A percentile compares a stretch with the other conserved stretches of the same genome.
Conservation (phyloP, 1,140 invertebrate species). For the Notospermus geniculatus region DNA sequence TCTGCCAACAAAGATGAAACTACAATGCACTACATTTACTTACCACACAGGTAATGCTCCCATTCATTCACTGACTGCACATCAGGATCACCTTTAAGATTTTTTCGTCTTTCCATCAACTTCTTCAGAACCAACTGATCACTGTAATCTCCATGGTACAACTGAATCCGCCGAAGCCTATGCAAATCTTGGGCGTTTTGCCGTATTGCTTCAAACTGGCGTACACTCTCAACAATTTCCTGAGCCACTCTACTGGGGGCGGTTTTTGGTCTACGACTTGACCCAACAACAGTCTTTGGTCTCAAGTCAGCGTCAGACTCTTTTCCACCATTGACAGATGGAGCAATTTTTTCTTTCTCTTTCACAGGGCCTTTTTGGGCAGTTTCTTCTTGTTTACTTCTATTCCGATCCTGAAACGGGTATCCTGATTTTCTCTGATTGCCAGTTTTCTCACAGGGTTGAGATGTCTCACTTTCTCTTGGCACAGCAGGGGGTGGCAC, state of each 20-base stretch:
- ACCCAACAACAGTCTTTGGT: neutral
- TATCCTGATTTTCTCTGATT: neutral
- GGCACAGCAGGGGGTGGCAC: no score
- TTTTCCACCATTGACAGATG: neutral
- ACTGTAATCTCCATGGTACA: conserved; percentile 36
- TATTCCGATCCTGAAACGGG: conserved; percentile 13
- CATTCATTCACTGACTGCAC: conserved; percentile 28
- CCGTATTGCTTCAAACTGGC: conserved; percentile 32
- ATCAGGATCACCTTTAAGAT: conserved; percentile 22
- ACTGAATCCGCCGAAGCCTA: conserved; percentile 35
- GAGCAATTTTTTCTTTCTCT: neutral
- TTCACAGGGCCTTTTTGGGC: no score
- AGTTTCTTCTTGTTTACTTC: conserved; percentile 9
- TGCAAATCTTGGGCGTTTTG: conserved; percentile 31
- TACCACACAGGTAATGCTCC: conserved; percentile 34
- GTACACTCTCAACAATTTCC: conserved; percentile 37
- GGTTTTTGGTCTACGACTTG: conserved; percentile 2
- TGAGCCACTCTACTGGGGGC: conserved; percentile 9
- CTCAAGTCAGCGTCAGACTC: conserved; percentile 6
- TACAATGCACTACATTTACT: no score
- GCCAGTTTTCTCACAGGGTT: no score
- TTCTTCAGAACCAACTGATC: conserved; percentile 39
- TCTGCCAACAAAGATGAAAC: no score
- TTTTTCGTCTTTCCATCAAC: conserved; percentile 32
- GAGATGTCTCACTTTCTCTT: no score